Conservation (phyloP, 2,113 vertebrate genomes). For the Melanotaenia duboulayi region DNA sequence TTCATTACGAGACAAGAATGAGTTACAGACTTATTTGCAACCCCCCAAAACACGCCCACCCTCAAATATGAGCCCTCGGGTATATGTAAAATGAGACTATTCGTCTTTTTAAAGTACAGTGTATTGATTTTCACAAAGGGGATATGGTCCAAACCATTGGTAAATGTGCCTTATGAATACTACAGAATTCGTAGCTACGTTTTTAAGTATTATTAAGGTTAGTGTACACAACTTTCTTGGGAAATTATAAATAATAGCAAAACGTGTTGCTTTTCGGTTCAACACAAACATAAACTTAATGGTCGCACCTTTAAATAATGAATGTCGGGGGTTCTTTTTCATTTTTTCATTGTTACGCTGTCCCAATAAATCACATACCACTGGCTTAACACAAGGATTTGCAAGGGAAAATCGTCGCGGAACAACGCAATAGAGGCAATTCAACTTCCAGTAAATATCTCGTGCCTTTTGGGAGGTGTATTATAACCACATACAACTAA, state of each 20-base stretch:
- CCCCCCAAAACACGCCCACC: constrained; percentile 71
- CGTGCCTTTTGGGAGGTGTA: background rate
- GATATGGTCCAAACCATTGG: background rate
- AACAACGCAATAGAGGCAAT: background rate
- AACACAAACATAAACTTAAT: background rate
- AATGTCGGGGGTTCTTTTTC: background rate
- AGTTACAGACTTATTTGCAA: constrained; percentile 17
- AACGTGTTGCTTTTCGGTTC: background rate
- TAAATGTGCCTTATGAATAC: background rate
- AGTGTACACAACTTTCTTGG: background rate
- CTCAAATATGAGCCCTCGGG: constrained; percentile 44
- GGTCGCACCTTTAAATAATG: background rate
- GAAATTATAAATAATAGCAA: background rate
- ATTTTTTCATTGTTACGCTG: background rate
- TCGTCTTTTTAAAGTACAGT: constrained; percentile 1
- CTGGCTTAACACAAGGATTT: background rate
- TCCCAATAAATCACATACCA: constrained; percentile 3
- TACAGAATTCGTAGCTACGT: accelerated
- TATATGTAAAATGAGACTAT: constrained; percentile 53
- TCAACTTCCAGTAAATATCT: background rate
- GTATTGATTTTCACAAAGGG: background rate
- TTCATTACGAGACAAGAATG: background rate
- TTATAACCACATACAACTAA: background rate
- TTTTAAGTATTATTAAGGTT: background rate
- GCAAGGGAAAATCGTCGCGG: background rate